A percentile compares a stretch with the other conserved stretches of the same genome.
phyloP scores from a whole-genome alignment of 2,888 invertebrate genomes.

The Hydroisotoma schaefferi region DNA sequence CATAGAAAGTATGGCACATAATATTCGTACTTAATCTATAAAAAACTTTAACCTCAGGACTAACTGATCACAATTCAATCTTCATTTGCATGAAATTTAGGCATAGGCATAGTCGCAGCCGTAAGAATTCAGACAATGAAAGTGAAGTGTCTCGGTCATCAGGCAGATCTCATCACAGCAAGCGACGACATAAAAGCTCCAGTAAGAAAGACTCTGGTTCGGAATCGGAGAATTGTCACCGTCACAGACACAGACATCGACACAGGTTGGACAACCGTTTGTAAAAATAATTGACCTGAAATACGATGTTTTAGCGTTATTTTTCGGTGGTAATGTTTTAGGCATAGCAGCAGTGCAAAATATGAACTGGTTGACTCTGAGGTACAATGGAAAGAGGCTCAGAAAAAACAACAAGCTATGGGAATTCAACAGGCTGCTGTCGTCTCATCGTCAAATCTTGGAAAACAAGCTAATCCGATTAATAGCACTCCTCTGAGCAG shows the following conservation, averaged over 20 bases:
- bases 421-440: slow-evolving; percentile 61
- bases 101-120: slow-evolving; percentile 70
- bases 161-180: slow-evolving; percentile 70
- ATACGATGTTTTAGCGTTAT: too few species aligned
- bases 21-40: not conserved
- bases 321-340: too few species aligned
- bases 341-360: slow-evolving; percentile 48
- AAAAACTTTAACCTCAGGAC: not conserved
- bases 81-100: slow-evolving; percentile 51
- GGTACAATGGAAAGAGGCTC: slow-evolving; percentile 83
- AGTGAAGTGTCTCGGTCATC: slow-evolving; percentile 84
- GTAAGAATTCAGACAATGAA: slow-evolving; percentile 81
- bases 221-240: slow-evolving; percentile 64
- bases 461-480: slow-evolving; percentile 3
- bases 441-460: slow-evolving; percentile 27
- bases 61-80: too few species aligned
- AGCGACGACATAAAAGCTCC: slow-evolving; percentile 63
- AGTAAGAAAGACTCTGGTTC: slow-evolving; percentile 69
- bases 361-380: slow-evolving; percentile 80
- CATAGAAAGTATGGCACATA: slow-evolving; percentile 62
- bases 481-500: slow-evolving; percentile 17
- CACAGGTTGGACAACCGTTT: too few species aligned
- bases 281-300: too few species aligned
- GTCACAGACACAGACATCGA: slow-evolving; percentile 50
- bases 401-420: slow-evolving; percentile 66